phyloP scores from a whole-genome alignment of 2,113 vertebrate species.

The Mormyrus iriodes region DNA sequence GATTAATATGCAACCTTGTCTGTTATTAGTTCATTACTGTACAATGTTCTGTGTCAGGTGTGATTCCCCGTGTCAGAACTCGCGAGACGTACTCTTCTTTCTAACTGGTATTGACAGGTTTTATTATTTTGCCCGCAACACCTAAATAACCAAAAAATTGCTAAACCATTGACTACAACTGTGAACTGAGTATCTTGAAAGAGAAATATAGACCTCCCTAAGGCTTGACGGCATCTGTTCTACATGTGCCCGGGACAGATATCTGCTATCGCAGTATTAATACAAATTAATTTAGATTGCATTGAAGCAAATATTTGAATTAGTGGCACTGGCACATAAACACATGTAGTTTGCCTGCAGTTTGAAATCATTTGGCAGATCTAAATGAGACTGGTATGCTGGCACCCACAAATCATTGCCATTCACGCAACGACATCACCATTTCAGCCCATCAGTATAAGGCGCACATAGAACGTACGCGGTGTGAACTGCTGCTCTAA shows the following conservation, averaged over 20 bases:
- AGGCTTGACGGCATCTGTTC: slow-evolving; percentile 57
- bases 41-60: background rate
- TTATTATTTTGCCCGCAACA: slow-evolving; percentile 50
- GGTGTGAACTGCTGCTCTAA: background rate
- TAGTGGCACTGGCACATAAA: slow-evolving; percentile 40
- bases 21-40: background rate
- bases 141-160: slow-evolving; percentile 48
- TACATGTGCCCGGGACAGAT: slow-evolving; percentile 51
- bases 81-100: slow-evolving; percentile 13
- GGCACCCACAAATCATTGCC: background rate
- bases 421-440: background rate
- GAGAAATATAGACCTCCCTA: slow-evolving; percentile 52
- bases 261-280: slow-evolving; percentile 50
- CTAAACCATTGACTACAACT: slow-evolving; percentile 51
- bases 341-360: slow-evolving; percentile 23
- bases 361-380: background rate
- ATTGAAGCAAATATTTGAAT: slow-evolving; percentile 54
- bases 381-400: background rate
- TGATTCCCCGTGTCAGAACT: slow-evolving; percentile 20
- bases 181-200: slow-evolving; percentile 44
- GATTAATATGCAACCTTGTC: slow-evolving; percentile 30
- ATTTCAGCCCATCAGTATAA: background rate
- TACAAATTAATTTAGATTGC: slow-evolving; percentile 54
- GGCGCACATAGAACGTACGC: background rate
- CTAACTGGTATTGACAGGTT: slow-evolving; percentile 44